Base-by-base conservation (phyloP, 2,797 vertebrate genomes). In the Girardinus metallicus region DNA sequence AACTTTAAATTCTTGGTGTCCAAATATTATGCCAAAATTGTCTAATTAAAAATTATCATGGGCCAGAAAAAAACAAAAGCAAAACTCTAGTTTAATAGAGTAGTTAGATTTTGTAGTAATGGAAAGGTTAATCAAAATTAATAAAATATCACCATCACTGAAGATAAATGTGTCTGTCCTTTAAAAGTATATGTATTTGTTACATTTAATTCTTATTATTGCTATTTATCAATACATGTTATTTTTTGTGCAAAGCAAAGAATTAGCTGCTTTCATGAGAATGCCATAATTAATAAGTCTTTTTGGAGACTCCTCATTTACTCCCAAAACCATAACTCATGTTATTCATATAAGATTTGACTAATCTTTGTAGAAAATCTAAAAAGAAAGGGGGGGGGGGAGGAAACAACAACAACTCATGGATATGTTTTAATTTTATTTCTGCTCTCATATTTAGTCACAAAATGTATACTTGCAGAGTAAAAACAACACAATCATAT, bases 381-480 rank as follows among this genome's bases (percentile, higher is more conserved):
- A 76, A 75, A 77, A 26, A 51, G 49, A 23, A 9, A 53, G 8
- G n/a, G n/a, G n/a, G n/a, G n/a, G n/a, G n/a, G n/a, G 5, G 15
- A 13, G 13, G 23, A 71, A 60, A 72, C 7, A 47, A 46, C 13
- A 47, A 9, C 4, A 53, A 70, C 10, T 26, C 16, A 4, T 10
- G 5, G n/a, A 9, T 80, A 5, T 55, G 39, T 72, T 81, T 73
- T 12, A 0, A 83, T 87, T 94, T 93, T 88, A 91, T 91, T 92
- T 23, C 83, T 91, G 81, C 80, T 84, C 85, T 91, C 73, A 75
- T 81, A 86, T 70, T 71, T 92, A 89, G 91, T 89, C 79, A 92
- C 86, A 94, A 90, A 88, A 80, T 93, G 73, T 92, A 92, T 90
- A 93, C 34, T 34, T 83, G 87, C 41, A 92, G 34, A 78, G 86